A percentile compares a stretch with the other conserved stretches of the same genome.
phyloP scores from a whole-genome alignment of 2,888 invertebrate genomes.

The Drosophila melanosoma region DNA sequence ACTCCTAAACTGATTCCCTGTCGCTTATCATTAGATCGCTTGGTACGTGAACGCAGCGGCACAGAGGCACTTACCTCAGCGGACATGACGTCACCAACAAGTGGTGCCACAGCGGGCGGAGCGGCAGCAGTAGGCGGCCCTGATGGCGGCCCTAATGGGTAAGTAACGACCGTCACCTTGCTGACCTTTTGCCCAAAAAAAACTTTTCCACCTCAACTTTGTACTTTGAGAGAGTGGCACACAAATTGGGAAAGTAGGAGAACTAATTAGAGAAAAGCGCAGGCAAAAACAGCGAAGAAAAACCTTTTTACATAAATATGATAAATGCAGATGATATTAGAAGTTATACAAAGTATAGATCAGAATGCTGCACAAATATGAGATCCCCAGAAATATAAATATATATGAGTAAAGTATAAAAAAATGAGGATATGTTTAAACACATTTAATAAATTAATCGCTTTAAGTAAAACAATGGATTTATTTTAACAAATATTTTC shows the following conservation, averaged over 20 bases:
- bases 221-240: constrained; percentile 1
- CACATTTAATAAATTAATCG: neutral
- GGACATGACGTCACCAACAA: constrained; percentile 82
- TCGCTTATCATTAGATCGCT: constrained; percentile 72
- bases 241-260: neutral
- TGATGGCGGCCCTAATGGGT: constrained; percentile 80
- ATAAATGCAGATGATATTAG: neutral
- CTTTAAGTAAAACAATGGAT: neutral
- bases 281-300: neutral
- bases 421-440: neutral
- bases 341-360: neutral
- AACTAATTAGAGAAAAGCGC: constrained; percentile 31
- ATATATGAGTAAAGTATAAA: neutral
- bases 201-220: constrained; percentile 47
- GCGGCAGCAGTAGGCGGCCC: constrained; percentile 40
- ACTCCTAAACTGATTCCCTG: neutral
- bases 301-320: neutral
- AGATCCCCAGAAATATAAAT: neutral
- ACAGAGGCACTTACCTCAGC: constrained; percentile 84
- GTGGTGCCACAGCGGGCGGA: constrained; percentile 57
- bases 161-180: constrained; percentile 50
- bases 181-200: constrained; percentile 21
- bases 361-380: neutral
- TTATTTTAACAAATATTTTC: neutral
- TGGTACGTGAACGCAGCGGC: constrained; percentile 83